Conservation (phyloP, 2,113 vertebrate genomes). For the Rhinopomastus cyanomelas region DNA sequence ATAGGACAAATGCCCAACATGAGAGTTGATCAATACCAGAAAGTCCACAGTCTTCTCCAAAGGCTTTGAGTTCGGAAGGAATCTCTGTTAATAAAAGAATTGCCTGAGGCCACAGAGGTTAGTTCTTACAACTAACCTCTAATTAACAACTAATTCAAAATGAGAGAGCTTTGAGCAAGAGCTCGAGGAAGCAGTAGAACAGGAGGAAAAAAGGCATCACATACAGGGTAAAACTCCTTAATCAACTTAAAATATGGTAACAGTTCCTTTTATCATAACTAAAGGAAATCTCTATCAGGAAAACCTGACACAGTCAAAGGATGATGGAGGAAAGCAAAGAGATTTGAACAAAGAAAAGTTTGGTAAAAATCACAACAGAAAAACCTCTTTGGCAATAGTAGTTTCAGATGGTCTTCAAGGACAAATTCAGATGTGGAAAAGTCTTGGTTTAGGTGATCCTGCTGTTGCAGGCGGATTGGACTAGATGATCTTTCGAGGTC, state of each 20-base stretch:
- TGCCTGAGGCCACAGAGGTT: background rate
- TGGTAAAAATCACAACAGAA: background rate
- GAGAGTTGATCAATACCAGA: background rate
- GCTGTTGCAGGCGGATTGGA: too few relatives aligned
- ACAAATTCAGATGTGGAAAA: background rate
- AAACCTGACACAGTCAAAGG: background rate
- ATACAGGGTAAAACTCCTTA: background rate
- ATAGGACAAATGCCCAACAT: background rate
- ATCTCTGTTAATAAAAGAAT: background rate
- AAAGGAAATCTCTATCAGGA: background rate
- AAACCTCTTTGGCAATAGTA: background rate
- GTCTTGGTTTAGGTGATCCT: too few relatives aligned
- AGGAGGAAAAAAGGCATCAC: background rate
- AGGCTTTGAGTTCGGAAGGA: background rate
- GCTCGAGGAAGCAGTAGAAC: background rate
- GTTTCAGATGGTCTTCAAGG: background rate
- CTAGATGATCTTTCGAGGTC: too few relatives aligned
- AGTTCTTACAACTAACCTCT: too few relatives aligned
- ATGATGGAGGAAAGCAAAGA: background rate
- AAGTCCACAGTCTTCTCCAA: background rate
- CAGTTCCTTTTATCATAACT: background rate
- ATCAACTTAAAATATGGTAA: too few relatives aligned
- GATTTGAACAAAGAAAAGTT: background rate
- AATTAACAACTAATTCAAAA: background rate
- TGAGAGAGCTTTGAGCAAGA: background rate